Conservation (phyloP, 1,140 invertebrate genomes). For the Lordiphosa clarofinis region DNA sequence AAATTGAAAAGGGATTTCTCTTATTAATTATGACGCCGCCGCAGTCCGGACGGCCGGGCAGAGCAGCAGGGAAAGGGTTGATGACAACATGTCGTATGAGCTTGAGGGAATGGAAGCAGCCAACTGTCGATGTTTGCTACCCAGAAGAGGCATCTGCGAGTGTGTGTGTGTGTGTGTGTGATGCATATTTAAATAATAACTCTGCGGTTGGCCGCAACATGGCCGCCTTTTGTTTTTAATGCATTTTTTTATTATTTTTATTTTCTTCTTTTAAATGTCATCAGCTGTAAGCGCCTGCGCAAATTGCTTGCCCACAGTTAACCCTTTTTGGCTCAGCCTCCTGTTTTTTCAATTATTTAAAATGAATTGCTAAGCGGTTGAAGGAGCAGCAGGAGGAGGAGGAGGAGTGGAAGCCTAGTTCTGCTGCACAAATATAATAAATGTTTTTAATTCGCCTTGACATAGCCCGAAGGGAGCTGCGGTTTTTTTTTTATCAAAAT, state of each 20-base stretch:
- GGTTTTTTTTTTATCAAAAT: slow-evolving; percentile 1
- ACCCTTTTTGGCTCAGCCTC: slow-evolving; percentile 40
- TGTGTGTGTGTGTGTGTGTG: slow-evolving; percentile 32
- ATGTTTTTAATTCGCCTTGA: slow-evolving; percentile 43
- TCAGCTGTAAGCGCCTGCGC: slow-evolving; percentile 66
- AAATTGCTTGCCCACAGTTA: slow-evolving; percentile 57
- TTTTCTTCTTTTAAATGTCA: slow-evolving; percentile 47
- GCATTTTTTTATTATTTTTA: slow-evolving; percentile 25
- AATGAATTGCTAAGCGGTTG: slow-evolving; percentile 29
- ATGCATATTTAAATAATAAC: slow-evolving; percentile 77
- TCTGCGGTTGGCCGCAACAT: slow-evolving; percentile 74
- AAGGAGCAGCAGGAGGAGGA: background rate
- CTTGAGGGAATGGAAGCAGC: slow-evolving; percentile 22
- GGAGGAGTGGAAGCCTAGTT: background rate
- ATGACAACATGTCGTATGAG: slow-evolving; percentile 30
- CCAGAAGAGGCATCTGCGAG: slow-evolving; percentile 10
- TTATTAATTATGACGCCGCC: slow-evolving; percentile 79
- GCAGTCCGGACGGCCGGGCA: slow-evolving; percentile 10
- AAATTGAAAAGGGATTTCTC: slow-evolving; percentile 79
- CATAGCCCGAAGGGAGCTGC: slow-evolving; percentile 16
- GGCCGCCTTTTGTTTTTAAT: slow-evolving; percentile 70
- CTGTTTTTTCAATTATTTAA: slow-evolving; percentile 45
- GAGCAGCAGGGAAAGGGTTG: slow-evolving; percentile 24
- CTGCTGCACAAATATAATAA: slow-evolving; percentile 9
- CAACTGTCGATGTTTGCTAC: slow-evolving; percentile 72